phyloP scores from a whole-genome alignment of 2,888 invertebrate species.

The Cantharis flavilabris region DNA sequence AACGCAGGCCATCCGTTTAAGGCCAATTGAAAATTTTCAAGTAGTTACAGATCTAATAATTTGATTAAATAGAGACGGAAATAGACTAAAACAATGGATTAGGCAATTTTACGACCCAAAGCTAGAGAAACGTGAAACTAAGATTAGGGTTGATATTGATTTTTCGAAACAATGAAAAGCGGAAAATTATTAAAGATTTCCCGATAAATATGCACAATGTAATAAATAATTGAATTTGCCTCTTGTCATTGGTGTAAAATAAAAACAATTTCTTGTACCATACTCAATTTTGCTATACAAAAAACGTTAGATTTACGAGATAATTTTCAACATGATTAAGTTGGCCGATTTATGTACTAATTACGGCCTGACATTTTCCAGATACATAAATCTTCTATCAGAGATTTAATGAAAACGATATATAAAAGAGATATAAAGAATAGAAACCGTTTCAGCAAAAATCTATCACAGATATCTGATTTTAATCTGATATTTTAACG shows the following conservation, averaged over 20 bases:
- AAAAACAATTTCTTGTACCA: background rate
- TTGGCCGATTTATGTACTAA: conserved; percentile 2
- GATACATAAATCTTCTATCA: background rate
- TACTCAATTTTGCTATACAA: background rate
- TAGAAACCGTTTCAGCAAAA: background rate
- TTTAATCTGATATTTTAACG: background rate
- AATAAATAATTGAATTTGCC: background rate
- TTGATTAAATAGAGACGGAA: background rate
- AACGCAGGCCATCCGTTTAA: background rate
- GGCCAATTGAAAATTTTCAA: background rate
- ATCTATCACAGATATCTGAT: conserved; percentile 1
- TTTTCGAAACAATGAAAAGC: background rate
- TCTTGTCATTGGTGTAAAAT: background rate
- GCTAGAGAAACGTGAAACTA: background rate
- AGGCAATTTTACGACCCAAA: background rate
- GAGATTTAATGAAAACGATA: background rate
- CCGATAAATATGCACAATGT: background rate
- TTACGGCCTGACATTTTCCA: background rate
- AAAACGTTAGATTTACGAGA: background rate
- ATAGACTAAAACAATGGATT: background rate
- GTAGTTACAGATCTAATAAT: background rate
- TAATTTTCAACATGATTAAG: conserved; percentile 1
- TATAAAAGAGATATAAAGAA: conserved; percentile 1
- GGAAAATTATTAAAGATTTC: background rate
- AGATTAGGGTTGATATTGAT: background rate